Evolutionary conservation across 1,140 invertebrate species (phyloP), one percentile per base, ranked within the genome.

Genomic region (Bombus turneri): DNA sequence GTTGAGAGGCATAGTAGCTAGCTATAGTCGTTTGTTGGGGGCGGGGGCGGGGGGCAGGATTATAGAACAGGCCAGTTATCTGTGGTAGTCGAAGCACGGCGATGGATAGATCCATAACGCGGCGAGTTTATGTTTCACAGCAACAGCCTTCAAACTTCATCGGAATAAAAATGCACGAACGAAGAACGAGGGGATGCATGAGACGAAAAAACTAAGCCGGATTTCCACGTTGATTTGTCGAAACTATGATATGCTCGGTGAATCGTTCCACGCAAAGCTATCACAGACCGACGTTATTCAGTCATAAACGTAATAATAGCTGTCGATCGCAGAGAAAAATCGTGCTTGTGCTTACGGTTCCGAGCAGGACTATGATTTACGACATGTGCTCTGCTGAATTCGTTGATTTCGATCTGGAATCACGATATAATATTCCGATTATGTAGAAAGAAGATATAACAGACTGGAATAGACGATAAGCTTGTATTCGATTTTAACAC

Each of bases 51-150:
- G 3, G 9, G 13, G 25, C 25, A 22, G 41, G 39, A 72, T 72
- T 41, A 41, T 12, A 43, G 41, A 69, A 39, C 34, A 31, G 9
- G 34, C 25, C 41, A 6, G 66, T 71, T 69, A 69, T 69, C 64
- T 12, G 77, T n/a, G 77, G 43, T 69, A 13, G 31, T 69, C 64
- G 31, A 53, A 6, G 22, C 34, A 28, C 34, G 15, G 6, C 64
- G 2, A 69, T 37, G 64, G 62, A 66, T 66, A 66, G 77, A 66
- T 79, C 39, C 77, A 47, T 80, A 80, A 80, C 77, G 25, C 62
- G 43, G 41, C 10, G 53, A 69, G 37, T 72, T 72, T 57, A 59
- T 4, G 68, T 57, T 72, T 57, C 8, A 8, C 25, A 43, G 9
- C 18, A 53, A 22, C 78, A 37, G 22, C 22, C 25, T 34, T 53